phyloP scores from a whole-genome alignment of 2,113 vertebrate species.

The Anolis carolinensis region DNA sequence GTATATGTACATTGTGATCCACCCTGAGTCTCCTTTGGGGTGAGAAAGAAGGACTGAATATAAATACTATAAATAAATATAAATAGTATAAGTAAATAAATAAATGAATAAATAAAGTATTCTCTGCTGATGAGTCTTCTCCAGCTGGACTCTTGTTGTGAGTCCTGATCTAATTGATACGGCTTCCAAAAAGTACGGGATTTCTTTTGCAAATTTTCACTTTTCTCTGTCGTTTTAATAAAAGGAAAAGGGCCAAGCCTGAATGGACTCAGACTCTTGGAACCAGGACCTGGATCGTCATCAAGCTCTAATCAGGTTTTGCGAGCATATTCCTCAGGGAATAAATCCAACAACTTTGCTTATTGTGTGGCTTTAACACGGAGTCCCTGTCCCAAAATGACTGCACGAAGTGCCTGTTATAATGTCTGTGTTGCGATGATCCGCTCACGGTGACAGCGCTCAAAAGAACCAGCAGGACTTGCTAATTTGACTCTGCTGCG shows the following conservation, averaged over 20 bases:
- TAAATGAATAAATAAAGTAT: no score
- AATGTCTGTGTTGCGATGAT: neutral
- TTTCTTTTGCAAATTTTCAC: slow-evolving; percentile 16
- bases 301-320: no score
- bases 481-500: slow-evolving; percentile 42
- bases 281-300: no score
- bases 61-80: no score
- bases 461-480: slow-evolving; percentile 14
- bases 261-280: no score
- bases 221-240: no score
- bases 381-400: neutral
- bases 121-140: slow-evolving; percentile 13
- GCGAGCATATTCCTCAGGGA: neutral
- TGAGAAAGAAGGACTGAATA: no score
- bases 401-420: no score
- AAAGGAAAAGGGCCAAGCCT: no score
- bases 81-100: no score
- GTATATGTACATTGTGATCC: no score
- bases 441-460: neutral
- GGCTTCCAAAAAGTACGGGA: slow-evolving; percentile 15
- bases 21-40: no score
- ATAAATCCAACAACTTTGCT: neutral
- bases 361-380: neutral
- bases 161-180: slow-evolving; percentile 38
- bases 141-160: slow-evolving; percentile 32